Conservation (phyloP, 2,888 invertebrate species). For the Parnassius orleans region DNA sequence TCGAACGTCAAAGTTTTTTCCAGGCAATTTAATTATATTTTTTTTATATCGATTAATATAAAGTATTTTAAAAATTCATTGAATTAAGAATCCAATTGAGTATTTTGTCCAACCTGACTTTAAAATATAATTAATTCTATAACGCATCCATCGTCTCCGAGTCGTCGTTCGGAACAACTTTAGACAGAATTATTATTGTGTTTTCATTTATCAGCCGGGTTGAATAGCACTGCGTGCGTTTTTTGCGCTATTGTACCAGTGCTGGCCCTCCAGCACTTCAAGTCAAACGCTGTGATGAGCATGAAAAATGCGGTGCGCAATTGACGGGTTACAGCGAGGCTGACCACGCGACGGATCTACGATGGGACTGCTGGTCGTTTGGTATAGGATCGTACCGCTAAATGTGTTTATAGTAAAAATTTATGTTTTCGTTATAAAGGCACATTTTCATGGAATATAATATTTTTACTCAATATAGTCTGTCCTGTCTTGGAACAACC, state of each 20-base stretch:
- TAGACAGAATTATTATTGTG: slow-evolving; percentile 64
- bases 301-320: slow-evolving; percentile 54
- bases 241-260: slow-evolving; percentile 59
- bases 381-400: too few relatives aligned
- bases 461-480: too few relatives aligned
- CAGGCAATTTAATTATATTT: too few relatives aligned
- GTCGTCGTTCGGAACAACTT: slow-evolving; percentile 30
- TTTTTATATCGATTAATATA: too few relatives aligned
- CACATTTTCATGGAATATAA: too few relatives aligned
- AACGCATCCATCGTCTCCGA: neutral
- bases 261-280: slow-evolving; percentile 57
- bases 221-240: slow-evolving; percentile 76
- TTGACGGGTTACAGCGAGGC: slow-evolving; percentile 48
- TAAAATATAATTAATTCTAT: neutral
- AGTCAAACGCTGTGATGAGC: slow-evolving; percentile 68
- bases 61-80: too few relatives aligned
- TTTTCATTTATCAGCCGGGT: slow-evolving; percentile 68
- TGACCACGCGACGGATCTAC: slow-evolving; percentile 10
- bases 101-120: too few relatives aligned
- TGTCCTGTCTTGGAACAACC: too few relatives aligned
- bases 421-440: too few relatives aligned
- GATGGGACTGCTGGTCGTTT: neutral
- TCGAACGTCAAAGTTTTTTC: too few relatives aligned
- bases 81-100: too few relatives aligned
- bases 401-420: too few relatives aligned